Base-by-base conservation (phyloP, 2,113 vertebrate species). In the Oreotragus oreotragus region DNA sequence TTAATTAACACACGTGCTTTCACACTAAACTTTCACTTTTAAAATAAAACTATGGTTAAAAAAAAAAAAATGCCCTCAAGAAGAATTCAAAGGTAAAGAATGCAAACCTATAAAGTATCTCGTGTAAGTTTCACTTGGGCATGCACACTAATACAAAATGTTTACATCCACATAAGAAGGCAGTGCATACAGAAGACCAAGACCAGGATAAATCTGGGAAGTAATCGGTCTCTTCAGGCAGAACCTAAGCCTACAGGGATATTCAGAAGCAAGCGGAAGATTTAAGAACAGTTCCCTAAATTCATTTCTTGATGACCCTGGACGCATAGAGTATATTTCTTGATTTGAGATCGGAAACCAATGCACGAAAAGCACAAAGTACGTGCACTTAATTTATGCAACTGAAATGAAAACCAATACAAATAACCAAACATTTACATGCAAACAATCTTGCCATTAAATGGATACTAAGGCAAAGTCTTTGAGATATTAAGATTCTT, bases 11-110 rank as follows among this genome's bases (percentile, higher is more conserved):
- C 70, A 86, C n/a, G 73, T 60, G 39, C 36, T 95, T 90, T 91
- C 70, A 62, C 62, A 90, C 84, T 94, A 94, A 91, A 90, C 87
- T 96, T 97, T 94, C 64, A 89, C 88, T 91, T 94, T 97, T 96
- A 95, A 97, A 95, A 92, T 95, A 95, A 96, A 96, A 96, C 88
- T 23, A 80, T 39, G 66, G 57, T 30, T 60, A 60, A 60, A 10
- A 70, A 93, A 70, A 93, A 55, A 55, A 57, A 88, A 87, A 73
- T 25, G 62, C 21, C 60, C 27, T 88, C 73, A 47, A 86, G 25
- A 89, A 84, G 55, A 92, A 88, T 91, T 95, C 51, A 80, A 33
- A 93, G 95, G 51, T 60, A 13, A 87, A 85, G 21, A 43, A 80
- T 21, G 47, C 66, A 77, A 90, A 89, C 47, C 16, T 81, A 45